Evolutionary conservation across 2,797 vertebrate species (phyloP).

Genomic region (Aldrovandia affinis): DNA sequence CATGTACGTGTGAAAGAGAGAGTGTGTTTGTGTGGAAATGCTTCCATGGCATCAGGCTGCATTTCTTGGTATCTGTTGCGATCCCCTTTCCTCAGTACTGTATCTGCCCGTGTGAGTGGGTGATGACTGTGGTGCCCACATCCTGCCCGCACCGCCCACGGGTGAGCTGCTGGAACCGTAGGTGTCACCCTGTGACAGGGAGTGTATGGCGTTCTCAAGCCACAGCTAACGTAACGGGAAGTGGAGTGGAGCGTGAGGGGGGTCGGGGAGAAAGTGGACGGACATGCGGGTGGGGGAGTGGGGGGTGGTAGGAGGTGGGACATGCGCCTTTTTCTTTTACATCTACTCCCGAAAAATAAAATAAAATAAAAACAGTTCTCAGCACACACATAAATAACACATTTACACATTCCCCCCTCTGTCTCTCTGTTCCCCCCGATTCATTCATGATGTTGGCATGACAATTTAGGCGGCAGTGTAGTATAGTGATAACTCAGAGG

Average conservation of each 20-base stretch:
- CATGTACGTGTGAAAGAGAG: constrained; percentile 30
- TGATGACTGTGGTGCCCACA: constrained; percentile 68
- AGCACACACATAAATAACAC: neutral
- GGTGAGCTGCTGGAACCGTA: constrained; percentile 59
- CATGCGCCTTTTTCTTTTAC: neutral
- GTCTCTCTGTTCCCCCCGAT: too few relatives aligned
- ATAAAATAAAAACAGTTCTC: neutral
- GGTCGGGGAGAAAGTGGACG: constrained; percentile 3
- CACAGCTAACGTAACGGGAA: constrained; percentile 29
- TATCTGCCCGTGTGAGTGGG: constrained; percentile 61
- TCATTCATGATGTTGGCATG: neutral
- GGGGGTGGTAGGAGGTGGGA: too few relatives aligned
- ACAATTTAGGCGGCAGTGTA: too few relatives aligned
- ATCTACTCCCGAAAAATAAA: neutral
- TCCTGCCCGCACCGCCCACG: constrained; percentile 70
- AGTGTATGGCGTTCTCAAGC: constrained; percentile 32
- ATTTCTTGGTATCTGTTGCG: constrained; percentile 62
- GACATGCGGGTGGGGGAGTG: neutral
- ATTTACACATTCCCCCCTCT: too few relatives aligned
- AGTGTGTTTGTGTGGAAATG: constrained; percentile 51
- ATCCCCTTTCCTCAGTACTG: constrained; percentile 58
- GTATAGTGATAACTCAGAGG: too few relatives aligned
- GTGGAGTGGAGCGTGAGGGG: neutral
- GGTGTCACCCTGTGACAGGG: constrained; percentile 42
- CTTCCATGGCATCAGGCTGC: constrained; percentile 53